Conservation (phyloP, 1,140 invertebrate genomes). For the Drosophila leontia region DNA sequence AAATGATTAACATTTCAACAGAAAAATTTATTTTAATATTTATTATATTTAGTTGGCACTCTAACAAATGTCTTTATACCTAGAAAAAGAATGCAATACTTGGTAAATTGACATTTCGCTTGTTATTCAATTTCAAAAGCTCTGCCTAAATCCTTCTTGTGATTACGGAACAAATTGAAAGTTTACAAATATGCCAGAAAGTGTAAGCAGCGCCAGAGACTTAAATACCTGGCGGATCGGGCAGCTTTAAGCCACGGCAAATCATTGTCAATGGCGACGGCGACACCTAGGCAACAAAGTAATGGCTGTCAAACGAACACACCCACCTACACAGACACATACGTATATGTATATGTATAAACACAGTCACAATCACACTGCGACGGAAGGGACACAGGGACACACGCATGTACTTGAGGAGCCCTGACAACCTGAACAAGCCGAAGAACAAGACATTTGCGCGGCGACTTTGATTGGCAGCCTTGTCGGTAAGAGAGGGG, state of each 20-base stretch:
- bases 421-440: conserved; percentile 76
- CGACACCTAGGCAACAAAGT: conserved; percentile 78
- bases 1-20: no score
- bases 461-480: conserved; percentile 77
- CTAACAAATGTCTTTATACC: no score
- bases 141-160: no score
- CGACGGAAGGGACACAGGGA: conserved; percentile 12
- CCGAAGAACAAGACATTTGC: conserved; percentile 77
- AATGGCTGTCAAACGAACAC: conserved; percentile 62
- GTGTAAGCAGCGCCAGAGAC: not conserved
- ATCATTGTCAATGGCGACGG: conserved; percentile 72
- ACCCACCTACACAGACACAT: conserved; percentile 20
- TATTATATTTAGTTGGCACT: no score
- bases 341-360: conserved; percentile 1
- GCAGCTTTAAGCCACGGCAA: conserved; percentile 60
- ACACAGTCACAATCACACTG: conserved; percentile 5
- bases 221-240: conserved; percentile 32
- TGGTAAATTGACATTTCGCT: no score
- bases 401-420: conserved; percentile 61
- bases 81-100: no score
- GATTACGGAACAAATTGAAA: not conserved
- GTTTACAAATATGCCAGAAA: not conserved
- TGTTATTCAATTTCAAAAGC: no score
- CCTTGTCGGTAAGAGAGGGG: conserved; percentile 20
- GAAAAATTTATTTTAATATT: no score